These are phyloP conservation scores for Dasysyrphus albostriatus DNA, from an alignment of 2,888 invertebrate species.

Conservation along the genomic window DNA sequence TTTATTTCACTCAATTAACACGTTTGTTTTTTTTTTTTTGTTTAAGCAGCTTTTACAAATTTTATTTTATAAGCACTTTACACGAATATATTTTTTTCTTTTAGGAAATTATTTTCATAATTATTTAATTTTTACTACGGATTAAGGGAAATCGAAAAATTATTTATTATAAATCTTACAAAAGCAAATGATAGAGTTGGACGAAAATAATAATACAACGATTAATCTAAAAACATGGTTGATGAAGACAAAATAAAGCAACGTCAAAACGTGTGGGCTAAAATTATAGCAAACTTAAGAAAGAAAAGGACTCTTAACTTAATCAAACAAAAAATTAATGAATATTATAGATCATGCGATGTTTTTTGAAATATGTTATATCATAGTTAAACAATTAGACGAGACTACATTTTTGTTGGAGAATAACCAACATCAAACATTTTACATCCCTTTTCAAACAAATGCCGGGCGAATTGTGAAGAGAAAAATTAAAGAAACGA, in stretches of 20 bases:
- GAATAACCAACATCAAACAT: not conserved
- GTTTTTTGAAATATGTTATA: not conserved
- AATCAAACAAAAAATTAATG: constrained; percentile 24
- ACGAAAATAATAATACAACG: constrained; percentile 8
- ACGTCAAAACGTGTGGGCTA: constrained; percentile 17
- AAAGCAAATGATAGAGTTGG: constrained; percentile 48
- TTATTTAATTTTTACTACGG: constrained; percentile 12
- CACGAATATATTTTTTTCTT: constrained; percentile 28
- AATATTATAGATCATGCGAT: constrained; percentile 48
- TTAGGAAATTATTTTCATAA: not conserved
- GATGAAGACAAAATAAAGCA: constrained; percentile 10
- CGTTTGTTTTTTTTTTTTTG: constrained; percentile 5
- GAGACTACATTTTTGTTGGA: not conserved
- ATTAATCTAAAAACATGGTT: constrained; percentile 15
- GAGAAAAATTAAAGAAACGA: constrained; percentile 46
- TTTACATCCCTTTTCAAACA: not conserved
- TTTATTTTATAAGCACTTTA: constrained; percentile 44
- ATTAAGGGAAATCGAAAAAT: constrained; percentile 22
- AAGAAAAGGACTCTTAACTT: constrained; percentile 34
- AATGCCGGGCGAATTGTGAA: not conserved
- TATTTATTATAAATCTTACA: constrained; percentile 67
- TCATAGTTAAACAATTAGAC: not conserved
- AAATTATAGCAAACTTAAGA: constrained; percentile 16
- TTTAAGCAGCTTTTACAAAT: constrained; percentile 38
- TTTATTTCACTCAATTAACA: constrained; percentile 27